These are phyloP conservation scores for Cochlearius cochlearius DNA, from an alignment of 2,113 vertebrate species.

Conservation along the genomic window DNA sequence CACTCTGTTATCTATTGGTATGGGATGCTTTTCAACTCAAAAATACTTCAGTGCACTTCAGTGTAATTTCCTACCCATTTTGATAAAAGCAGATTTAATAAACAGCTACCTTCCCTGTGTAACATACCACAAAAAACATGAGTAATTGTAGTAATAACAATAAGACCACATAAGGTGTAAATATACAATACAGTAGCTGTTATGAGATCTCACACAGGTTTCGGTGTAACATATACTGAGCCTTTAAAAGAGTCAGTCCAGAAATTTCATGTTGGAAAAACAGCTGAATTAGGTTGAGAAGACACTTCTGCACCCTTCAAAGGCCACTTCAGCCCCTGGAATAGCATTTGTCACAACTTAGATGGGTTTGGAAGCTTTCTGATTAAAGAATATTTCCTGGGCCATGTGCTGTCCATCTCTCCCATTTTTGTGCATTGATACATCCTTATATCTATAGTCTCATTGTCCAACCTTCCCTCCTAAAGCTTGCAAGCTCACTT, in stretches of 20 bases:
- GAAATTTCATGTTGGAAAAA: neutral
- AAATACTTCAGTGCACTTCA: neutral
- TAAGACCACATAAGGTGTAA: neutral
- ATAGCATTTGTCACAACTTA: neutral
- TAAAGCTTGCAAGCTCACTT: neutral
- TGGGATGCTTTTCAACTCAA: neutral
- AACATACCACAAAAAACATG: neutral
- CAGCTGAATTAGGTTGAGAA: neutral
- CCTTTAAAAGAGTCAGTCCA: neutral
- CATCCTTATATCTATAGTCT: neutral
- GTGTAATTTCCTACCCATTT: neutral
- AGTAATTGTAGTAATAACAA: neutral
- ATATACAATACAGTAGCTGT: neutral
- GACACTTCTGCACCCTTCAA: neutral
- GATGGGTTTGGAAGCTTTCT: neutral
- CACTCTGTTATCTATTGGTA: neutral
- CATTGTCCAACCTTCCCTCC: neutral
- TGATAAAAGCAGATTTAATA: neutral
- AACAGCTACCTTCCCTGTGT: neutral
- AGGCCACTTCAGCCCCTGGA: neutral
- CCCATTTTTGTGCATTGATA: neutral
- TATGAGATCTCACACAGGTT: neutral
- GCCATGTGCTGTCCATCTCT: neutral
- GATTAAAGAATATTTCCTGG: neutral
- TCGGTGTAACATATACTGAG: neutral